A percentile compares a stretch with the other conserved stretches of the same genome.
phyloP scores from a whole-genome alignment of 2,888 invertebrate genomes.

The Tenthredo livida region DNA sequence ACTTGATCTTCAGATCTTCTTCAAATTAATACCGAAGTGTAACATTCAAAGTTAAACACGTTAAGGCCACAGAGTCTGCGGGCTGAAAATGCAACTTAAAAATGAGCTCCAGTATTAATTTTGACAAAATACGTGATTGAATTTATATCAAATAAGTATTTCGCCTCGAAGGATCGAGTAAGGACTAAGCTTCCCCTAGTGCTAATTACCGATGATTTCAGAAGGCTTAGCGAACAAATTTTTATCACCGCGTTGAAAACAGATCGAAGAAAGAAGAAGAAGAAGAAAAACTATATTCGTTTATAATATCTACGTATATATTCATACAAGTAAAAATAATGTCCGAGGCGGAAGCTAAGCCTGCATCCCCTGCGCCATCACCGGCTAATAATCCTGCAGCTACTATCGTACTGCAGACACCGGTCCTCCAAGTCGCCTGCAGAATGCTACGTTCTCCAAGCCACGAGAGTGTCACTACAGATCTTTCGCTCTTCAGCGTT shows the following conservation, averaged over 20 bases:
- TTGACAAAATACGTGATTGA: not conserved
- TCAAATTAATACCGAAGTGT: not conserved
- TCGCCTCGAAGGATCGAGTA: not conserved
- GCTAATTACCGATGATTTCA: not conserved
- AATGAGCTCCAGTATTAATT: not conserved
- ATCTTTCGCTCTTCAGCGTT: slow-evolving; percentile 89
- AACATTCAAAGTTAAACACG: not conserved
- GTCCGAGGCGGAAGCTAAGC: slow-evolving; percentile 70
- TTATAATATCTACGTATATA: not conserved
- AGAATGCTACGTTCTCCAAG: slow-evolving; percentile 89
- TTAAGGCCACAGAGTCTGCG: not conserved
- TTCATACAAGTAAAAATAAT: slow-evolving; percentile 58
- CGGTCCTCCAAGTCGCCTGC: slow-evolving; percentile 80
- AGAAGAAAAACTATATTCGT: not conserved
- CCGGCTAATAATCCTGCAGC: slow-evolving; percentile 41
- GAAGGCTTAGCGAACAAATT: not conserved
- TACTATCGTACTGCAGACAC: slow-evolving; percentile 75
- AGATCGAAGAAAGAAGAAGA: not conserved
- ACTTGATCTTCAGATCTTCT: not conserved
- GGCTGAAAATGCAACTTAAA: not conserved
- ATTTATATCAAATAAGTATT: not conserved
- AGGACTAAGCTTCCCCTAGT: not conserved
- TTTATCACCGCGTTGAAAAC: not conserved
- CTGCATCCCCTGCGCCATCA: slow-evolving; percentile 66
- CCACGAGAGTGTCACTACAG: slow-evolving; percentile 91